Evolutionary conservation across 2,797 vertebrate genomes (phyloP).

Genomic region (Microcaecilia unicolor): DNA sequence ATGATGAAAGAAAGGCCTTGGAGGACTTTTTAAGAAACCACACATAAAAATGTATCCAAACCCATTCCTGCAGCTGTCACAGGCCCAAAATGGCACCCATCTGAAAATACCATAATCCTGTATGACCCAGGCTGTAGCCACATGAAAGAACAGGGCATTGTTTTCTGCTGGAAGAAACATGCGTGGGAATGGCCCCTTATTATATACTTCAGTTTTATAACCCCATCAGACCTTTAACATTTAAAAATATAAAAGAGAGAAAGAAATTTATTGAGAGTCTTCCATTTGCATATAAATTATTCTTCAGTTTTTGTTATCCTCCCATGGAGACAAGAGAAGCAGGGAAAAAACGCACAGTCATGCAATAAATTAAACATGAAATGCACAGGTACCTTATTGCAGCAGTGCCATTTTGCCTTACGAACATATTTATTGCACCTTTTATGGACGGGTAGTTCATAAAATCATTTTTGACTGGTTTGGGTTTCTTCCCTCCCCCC

Average conservation of each 20-base stretch:
- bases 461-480: conserved; percentile 10
- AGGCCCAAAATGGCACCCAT: too few species aligned
- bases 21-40: too few species aligned
- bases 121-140: too few species aligned
- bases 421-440: conserved; percentile 61
- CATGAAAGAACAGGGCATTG: too few species aligned
- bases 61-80: too few species aligned
- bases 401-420: conserved; percentile 59
- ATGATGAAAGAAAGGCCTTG: too few species aligned
- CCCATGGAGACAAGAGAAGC: conserved; percentile 27
- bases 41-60: too few species aligned
- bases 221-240: background rate
- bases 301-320: conserved; percentile 49
- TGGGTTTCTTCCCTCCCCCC: conserved; percentile 1
- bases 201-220: too few species aligned
- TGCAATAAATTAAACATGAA: conserved; percentile 82
- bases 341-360: conserved; percentile 65
- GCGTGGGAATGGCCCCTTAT: too few species aligned
- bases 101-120: too few species aligned
- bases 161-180: too few species aligned
- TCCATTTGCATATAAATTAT: conserved; percentile 53
- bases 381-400: conserved; percentile 87
- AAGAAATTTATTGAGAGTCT: conserved; percentile 35
- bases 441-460: conserved; percentile 34
- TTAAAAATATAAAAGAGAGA: conserved; percentile 2